Evolutionary conservation across 2,888 invertebrate genomes (phyloP), one percentile per base, ranked within the genome.

Genomic region (Cryptosula pallasiana): DNA sequence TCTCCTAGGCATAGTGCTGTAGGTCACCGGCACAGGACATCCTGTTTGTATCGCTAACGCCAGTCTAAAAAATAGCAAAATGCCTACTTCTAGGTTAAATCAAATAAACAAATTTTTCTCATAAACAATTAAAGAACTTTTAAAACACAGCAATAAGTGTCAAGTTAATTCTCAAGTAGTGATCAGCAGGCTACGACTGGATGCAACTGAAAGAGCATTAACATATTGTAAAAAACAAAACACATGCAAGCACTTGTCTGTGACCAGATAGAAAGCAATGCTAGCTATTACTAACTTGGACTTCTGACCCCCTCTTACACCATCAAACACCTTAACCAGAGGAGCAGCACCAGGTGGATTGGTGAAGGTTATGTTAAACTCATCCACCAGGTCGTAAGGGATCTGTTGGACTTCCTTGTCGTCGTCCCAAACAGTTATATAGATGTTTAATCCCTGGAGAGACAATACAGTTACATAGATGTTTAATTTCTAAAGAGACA

Each of bases 301-400:
- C 3, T 32, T 63, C 3, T 27, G 63, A 1, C 29, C 5, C 25
- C 32, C n/a, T 63, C 63, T 63, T 13, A 63, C 34, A 13, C 63
- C 63, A 13, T 27, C 29, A 13, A 63, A 9, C 3, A 34, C 34
- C 9, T 5, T 63, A n/a, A 63, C 34, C 20, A 32, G 2, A 25
- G 63, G 63, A 3, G 13, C 34, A 3, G 63, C 63, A 34, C 63
- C 63, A 63, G 63, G 25, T 2, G 32, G 25, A 13, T 34, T 32
- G 13, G 27, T 63, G n/a, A 63, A 63, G 63, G 25, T 63, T 27
- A 63, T 29, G 32, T 63, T 32, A 63, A 63, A 63, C n/a, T 63
- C 63, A 63, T 63, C 63, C 2, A 63, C 63, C 3, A 63, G 63
- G 32, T 63, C 63, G n/a, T 63, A 63, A 13, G 63, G 63, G 5